Evolutionary conservation across 2,113 vertebrate genomes (phyloP), one percentile per base, ranked within the genome.

Genomic region (Myrmecobius fasciatus): DNA sequence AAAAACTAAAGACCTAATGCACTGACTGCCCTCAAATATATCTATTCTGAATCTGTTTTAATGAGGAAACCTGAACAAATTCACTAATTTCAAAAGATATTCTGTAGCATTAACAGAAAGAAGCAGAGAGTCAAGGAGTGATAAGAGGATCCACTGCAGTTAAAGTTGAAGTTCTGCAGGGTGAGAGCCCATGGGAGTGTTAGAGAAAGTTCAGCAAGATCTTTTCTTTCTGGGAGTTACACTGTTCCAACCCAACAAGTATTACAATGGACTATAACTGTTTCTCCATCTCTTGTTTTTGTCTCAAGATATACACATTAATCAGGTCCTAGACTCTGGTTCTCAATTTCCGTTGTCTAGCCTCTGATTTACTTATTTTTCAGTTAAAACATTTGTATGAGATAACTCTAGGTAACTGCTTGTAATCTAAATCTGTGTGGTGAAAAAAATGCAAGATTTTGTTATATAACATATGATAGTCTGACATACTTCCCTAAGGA

Each of bases 1-100:
- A 67, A 67, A 67, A 75, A 36, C 60, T 67, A n/a, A n/a, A 75
- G 67, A n/a, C 36, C 36, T n/a, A n/a, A n/a, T 2, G 36, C 5
- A 6, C 0, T 75, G 36, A 22, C 83, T 24, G 24, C 48, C 48
- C 24, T 28, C 88, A 25, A 11, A 88, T 91, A 92, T 1, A 92
- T 89, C 89, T 94, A 91, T 9, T 93, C 51, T 92, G 49, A 94
- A 91, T n/a, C 31, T 91, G 11, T 36, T n/a, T n/a, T 43, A 91
- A 51, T 52, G 89, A 53, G 90, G 25, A 94, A 88, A 92, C 91
- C 36, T 95, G 91, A 97, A 94, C 91, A 95, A 83, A 83, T 49
- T 91, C 90, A 25, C 28, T 92, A 60, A 56, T n/a, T 91, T 53
- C 93, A 51, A 60, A 97, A 95, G 96, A 94, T 89, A 91, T 93